A percentile compares a stretch with the other conserved stretches of the same genome.
phyloP scores from a whole-genome alignment of 2,113 vertebrate species.

The Neolamprologus hecqui region DNA sequence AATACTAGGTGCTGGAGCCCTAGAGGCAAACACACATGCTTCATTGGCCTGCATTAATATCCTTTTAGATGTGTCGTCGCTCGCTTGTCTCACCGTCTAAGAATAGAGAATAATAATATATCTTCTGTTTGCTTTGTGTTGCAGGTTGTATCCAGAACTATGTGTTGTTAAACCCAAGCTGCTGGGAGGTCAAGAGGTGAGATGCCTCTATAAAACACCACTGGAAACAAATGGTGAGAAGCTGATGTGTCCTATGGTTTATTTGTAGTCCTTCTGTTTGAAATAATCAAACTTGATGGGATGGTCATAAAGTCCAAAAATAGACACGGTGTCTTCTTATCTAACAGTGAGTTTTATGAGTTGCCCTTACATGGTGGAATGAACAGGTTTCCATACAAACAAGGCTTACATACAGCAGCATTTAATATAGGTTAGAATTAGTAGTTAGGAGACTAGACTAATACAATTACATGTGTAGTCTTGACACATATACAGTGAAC shows the following conservation, averaged over 20 bases:
- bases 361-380: neutral
- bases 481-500: neutral
- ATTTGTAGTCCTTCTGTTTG: neutral
- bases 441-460: neutral
- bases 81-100: neutral
- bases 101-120: neutral
- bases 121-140: slow-evolving; percentile 1
- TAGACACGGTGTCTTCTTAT: neutral
- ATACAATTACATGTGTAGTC: neutral
- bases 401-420: neutral
- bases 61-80: neutral
- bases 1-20: neutral
- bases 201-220: slow-evolving; percentile 55
- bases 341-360: neutral
- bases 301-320: neutral
- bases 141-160: slow-evolving; percentile 46
- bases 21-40: neutral
- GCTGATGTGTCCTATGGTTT: neutral
- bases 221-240: slow-evolving; percentile 72
- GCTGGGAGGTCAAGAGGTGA: slow-evolving; percentile 55
- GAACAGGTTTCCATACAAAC: neutral
- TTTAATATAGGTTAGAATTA: neutral
- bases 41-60: neutral
- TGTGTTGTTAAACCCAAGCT: slow-evolving; percentile 18
- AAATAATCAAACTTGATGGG: neutral